Percentiles rank a stretch among this genome's conserved stretches.
Conservation (phyloP, 2,888 invertebrate species). For the Tillus elongatus region DNA sequence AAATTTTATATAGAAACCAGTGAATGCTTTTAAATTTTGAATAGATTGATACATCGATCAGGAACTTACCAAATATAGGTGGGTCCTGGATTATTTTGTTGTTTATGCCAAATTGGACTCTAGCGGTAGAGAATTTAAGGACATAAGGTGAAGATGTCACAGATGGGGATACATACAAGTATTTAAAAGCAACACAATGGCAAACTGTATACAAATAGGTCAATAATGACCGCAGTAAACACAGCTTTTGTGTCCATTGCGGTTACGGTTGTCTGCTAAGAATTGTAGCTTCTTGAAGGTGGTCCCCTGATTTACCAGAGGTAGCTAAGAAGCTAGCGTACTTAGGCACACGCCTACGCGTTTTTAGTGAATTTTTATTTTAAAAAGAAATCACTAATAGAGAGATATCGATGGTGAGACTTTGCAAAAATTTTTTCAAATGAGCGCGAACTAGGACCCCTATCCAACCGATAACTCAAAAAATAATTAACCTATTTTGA, state of each 20-base stretch:
- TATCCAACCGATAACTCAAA: too few species aligned
- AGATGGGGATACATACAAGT: constrained; percentile 22
- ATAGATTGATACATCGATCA: constrained; percentile 2
- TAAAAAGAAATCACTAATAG: too few species aligned
- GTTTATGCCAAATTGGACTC: too few species aligned
- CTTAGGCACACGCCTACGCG: too few species aligned
- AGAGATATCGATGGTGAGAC: too few species aligned
- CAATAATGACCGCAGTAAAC: constrained; percentile 40
- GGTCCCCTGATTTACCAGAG: background rate
- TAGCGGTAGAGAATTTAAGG: too few species aligned
- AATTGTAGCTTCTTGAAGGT: background rate
- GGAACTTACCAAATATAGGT: background rate
- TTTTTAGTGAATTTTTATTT: too few species aligned
- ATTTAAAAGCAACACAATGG: constrained; percentile 32
- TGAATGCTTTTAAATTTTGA: constrained; percentile 1
- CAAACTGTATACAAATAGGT: constrained; percentile 39
- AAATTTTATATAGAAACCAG: background rate
- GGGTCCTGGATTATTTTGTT: too few species aligned
- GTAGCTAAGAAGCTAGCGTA: background rate
- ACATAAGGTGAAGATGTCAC: too few species aligned
- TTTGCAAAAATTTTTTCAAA: too few species aligned
- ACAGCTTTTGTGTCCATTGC: constrained; percentile 34
- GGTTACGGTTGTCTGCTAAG: constrained; percentile 20
- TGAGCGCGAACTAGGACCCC: too few species aligned
- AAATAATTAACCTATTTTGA: too few species aligned